A percentile compares a stretch with the other conserved stretches of the same genome.
Conservation (phyloP, 30 jellyfish, hydroid and myxozoan genomes). For the Chironex yamaguchii region DNA sequence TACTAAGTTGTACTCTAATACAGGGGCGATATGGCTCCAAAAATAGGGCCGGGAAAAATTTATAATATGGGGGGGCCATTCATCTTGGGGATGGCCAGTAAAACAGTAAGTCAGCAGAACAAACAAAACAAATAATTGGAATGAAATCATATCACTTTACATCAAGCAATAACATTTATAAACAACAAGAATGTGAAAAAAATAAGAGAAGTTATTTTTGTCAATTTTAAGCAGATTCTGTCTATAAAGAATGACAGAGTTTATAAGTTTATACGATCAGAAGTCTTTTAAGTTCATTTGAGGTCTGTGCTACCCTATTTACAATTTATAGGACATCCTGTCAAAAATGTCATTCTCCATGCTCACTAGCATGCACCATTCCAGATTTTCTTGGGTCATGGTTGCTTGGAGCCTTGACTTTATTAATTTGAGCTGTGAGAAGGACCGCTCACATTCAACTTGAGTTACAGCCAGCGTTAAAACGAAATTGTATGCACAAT, state of each 20-base stretch:
- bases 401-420: constrained; percentile 23
- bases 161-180: too few species aligned
- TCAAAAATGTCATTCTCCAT: constrained; percentile 21
- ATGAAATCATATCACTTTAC: too few species aligned
- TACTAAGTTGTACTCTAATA: too few species aligned
- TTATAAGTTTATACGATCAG: not conserved
- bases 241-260: not conserved
- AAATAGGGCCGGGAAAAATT: too few species aligned
- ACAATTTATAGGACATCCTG: constrained; percentile 9
- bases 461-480: constrained; percentile 31
- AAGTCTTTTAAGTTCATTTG: constrained; percentile 34
- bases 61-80: too few species aligned
- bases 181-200: too few species aligned
- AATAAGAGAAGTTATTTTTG: too few species aligned
- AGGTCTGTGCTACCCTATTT: constrained; percentile 37
- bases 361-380: constrained; percentile 49
- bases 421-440: constrained; percentile 1
- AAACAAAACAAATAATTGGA: too few species aligned
- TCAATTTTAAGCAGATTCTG: too few species aligned
- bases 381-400: constrained; percentile 15
- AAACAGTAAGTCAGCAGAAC: too few species aligned
- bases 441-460: constrained; percentile 24
- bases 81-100: too few species aligned
- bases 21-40: too few species aligned
- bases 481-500: not conserved